These are phyloP conservation scores for Tenodera sinensis DNA, from an alignment of 2,888 invertebrate genomes.

Conservation along the genomic window DNA sequence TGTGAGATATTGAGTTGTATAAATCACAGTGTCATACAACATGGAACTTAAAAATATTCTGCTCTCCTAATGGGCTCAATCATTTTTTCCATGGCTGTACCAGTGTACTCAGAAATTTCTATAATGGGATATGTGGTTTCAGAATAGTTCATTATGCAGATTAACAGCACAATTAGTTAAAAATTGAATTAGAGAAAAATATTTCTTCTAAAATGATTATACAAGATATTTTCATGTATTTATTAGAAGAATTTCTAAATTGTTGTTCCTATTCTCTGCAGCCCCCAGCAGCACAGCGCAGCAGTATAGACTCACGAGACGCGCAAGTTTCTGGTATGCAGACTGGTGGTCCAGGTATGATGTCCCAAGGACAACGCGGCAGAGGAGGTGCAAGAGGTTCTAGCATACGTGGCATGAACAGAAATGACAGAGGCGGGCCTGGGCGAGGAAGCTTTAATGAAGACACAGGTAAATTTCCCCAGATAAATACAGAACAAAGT, in stretches of 20 bases:
- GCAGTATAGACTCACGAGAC: slow-evolving; percentile 7
- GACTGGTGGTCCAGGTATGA: slow-evolving; percentile 40
- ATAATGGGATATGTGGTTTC: too few species aligned
- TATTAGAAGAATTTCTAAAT: not conserved
- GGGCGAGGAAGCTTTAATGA: slow-evolving; percentile 39
- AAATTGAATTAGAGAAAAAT: too few species aligned
- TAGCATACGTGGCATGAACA: slow-evolving; percentile 31
- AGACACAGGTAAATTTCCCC: slow-evolving; percentile 31
- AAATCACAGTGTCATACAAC: too few species aligned
- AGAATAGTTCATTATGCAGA: too few species aligned
- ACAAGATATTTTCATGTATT: too few species aligned
- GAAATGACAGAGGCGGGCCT: slow-evolving; percentile 31
- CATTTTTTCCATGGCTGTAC: too few species aligned
- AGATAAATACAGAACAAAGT: not conserved
- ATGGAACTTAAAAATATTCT: too few species aligned
- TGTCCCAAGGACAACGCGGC: slow-evolving; percentile 24
- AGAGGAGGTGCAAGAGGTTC: slow-evolving; percentile 28
- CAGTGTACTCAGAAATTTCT: too few species aligned
- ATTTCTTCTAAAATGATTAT: too few species aligned
- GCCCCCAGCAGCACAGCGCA: slow-evolving; percentile 19
- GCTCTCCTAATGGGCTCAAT: too few species aligned
- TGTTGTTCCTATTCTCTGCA: slow-evolving; percentile 31
- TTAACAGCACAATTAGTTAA: too few species aligned
- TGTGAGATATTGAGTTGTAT: too few species aligned
- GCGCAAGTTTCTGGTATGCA: slow-evolving; percentile 37